Evolutionary conservation across 2,797 vertebrate genomes (phyloP), one percentile per base, ranked within the genome.

Genomic region (Platyrinchus mystaceus): DNA sequence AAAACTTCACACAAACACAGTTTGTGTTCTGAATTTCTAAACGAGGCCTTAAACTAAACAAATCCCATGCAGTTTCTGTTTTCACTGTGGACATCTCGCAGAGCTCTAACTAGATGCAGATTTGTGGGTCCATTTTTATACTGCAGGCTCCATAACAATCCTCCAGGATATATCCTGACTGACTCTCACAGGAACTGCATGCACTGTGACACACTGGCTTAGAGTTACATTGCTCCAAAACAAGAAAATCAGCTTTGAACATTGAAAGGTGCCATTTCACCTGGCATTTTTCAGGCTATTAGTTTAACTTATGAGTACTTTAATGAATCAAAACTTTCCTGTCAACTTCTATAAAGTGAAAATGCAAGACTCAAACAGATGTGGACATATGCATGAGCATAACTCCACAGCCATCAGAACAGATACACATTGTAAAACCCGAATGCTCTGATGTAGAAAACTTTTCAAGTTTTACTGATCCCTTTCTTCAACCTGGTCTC

Each of bases 21-120:
- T 30, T 84, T 94, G 92, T 83, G 41, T 62, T 76, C 47, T 49
- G 58, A 87, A 86, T 88, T 95, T 85, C 64, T 63, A 75, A 82
- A 80, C 13, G 64, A 84, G 75, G 68, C 46, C 46, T 84, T 56
- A 68, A 96, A 73, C 41, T 30, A 87, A 87, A 82, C 19, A 77
- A 69, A 75, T 55, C 41, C 69, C 47, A 21, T 4, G 8, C 46
- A 36, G 47, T 92, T 90, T 86, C 66, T 93, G 32, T 82, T 94
- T 75, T 88, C 41, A 28, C 36, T 86, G 70, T 49, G 79, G 78
- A 87, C 17, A 28, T 68, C 44, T 71, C 46, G 39, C 70, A 75
- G 14, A 77, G 41, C 17, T 32, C 36, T 87, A 86, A 71, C 22
- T 52, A 67, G 43, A 1, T 94, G 76, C 70, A 89, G 70, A 87